These are phyloP conservation scores for Neodon shergylaensis DNA, from an alignment of 2,113 vertebrate genomes.

Conservation along the genomic window DNA sequence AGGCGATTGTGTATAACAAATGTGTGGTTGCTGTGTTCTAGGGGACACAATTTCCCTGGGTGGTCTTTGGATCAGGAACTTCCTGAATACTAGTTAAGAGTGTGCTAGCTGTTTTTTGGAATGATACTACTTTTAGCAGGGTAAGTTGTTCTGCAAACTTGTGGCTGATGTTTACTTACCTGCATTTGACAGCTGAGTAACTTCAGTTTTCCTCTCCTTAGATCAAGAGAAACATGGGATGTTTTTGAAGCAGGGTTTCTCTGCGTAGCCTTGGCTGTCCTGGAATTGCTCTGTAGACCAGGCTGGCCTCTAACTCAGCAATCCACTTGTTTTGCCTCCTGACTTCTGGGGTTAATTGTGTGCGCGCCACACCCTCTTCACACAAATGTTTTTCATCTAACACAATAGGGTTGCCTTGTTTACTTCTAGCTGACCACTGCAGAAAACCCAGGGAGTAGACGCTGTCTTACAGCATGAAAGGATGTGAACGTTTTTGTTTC, in stretches of 20 bases:
- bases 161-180: not conserved
- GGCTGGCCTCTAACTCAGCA: not conserved
- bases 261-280: not conserved
- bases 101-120: not conserved
- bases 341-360: not conserved
- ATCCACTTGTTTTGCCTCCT: not conserved
- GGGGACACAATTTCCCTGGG: not conserved
- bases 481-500: conserved; percentile 29
- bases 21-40: not conserved
- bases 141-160: not conserved
- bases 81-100: not conserved
- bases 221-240: not conserved
- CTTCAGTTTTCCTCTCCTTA: conserved; percentile 9
- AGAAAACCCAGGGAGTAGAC: conserved; percentile 20
- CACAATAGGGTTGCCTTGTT: not conserved
- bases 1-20: not conserved
- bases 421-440: conserved; percentile 9
- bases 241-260: not conserved
- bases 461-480: not conserved
- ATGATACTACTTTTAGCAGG: not conserved
- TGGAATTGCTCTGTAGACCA: not conserved
- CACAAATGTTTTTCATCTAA: not conserved
- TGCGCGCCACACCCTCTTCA: not conserved
- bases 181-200: not conserved
- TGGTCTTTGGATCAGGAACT: not conserved